phyloP scores from a whole-genome alignment of 2,888 invertebrate genomes.

The Orthonevra nobilis region DNA sequence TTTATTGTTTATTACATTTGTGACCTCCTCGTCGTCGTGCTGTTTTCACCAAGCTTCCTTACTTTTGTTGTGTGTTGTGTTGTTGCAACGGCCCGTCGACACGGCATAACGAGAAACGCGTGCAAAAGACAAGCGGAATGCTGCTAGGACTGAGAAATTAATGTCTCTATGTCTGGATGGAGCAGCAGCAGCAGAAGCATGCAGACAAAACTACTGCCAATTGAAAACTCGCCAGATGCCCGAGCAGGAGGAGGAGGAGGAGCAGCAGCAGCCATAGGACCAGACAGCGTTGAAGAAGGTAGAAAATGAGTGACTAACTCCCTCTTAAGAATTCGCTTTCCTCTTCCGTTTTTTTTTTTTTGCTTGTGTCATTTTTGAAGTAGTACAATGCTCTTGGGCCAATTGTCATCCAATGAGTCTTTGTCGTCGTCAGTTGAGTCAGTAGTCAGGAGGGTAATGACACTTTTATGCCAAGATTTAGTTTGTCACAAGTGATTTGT shows the following conservation, averaged over 20 bases:
- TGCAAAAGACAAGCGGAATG: neutral
- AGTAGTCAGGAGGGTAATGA: slow-evolving; percentile 41
- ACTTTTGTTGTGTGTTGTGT: too few species aligned
- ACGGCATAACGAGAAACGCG: neutral
- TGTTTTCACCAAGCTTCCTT: too few species aligned
- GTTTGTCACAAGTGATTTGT: slow-evolving; percentile 53
- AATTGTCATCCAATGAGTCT: slow-evolving; percentile 47
- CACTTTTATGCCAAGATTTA: slow-evolving; percentile 53
- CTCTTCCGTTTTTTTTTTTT: slow-evolving; percentile 42
- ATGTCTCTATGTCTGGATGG: slow-evolving; percentile 37
- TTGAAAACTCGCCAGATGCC: slow-evolving; percentile 47
- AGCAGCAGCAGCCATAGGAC: neutral
- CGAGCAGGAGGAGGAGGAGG: neutral
- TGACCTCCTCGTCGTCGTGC: slow-evolving; percentile 52
- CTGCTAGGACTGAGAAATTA: slow-evolving; percentile 18
- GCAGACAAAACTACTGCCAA: slow-evolving; percentile 65
- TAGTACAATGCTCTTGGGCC: slow-evolving; percentile 56
- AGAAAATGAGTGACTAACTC: slow-evolving; percentile 43
- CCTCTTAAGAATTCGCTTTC: slow-evolving; percentile 44
- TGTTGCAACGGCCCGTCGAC: too few species aligned
- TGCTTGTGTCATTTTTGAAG: too few species aligned
- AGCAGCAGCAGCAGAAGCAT: slow-evolving; percentile 29
- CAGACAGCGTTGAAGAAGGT: slow-evolving; percentile 36
- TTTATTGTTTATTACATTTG: slow-evolving; percentile 4
- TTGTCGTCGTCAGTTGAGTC: too few species aligned